Evolutionary conservation across 2,888 invertebrate species (phyloP).

Genomic region (Microchrysa polita): DNA sequence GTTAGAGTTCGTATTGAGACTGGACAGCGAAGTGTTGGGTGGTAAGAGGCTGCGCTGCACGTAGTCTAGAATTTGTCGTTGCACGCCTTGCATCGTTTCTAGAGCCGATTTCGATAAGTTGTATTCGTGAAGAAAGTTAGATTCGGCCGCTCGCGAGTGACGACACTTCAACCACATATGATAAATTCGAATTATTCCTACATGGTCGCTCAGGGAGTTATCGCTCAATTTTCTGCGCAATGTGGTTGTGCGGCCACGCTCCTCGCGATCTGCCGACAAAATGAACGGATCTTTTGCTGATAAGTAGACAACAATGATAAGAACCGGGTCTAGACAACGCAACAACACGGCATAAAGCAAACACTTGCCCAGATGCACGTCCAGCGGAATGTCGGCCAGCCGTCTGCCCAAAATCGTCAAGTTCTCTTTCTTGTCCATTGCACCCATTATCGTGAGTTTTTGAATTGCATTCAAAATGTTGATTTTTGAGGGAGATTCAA

Average conservation of each 20-base stretch:
- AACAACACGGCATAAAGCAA: constrained; percentile 88
- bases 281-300: constrained; percentile 82
- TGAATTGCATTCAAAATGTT: constrained; percentile 78
- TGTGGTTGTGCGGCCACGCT: constrained; percentile 69
- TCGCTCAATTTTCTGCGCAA: constrained; percentile 77
- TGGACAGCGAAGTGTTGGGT: constrained; percentile 71
- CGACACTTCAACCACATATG: constrained; percentile 66
- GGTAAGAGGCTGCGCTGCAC: constrained; percentile 74
- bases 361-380: constrained; percentile 92
- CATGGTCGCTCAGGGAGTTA: constrained; percentile 87
- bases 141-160: constrained; percentile 50
- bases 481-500: constrained; percentile 85
- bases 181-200: constrained; percentile 84
- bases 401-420: constrained; percentile 89
- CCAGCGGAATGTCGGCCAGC: constrained; percentile 89
- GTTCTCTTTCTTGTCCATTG: constrained; percentile 85
- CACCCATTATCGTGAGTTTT: constrained; percentile 81
- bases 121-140: constrained; percentile 77
- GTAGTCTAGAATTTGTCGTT: constrained; percentile 84
- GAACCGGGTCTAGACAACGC: constrained; percentile 91
- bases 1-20: constrained; percentile 82
- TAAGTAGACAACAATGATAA: constrained; percentile 89
- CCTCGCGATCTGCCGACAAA: constrained; percentile 75
- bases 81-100: constrained; percentile 88
- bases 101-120: constrained; percentile 83